Conservation (phyloP, 2,888 invertebrate species). For the Amiota mariae region DNA sequence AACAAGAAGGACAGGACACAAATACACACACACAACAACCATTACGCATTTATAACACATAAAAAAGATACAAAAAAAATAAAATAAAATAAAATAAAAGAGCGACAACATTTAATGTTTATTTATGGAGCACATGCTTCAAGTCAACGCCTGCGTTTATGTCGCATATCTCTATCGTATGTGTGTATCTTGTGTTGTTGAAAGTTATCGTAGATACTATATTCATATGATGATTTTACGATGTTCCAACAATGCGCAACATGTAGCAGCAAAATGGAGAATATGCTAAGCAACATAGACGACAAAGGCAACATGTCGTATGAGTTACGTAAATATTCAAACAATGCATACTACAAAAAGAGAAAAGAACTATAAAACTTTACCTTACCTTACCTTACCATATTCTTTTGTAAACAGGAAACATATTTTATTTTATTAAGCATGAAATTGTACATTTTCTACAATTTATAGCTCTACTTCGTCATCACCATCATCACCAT, state of each 20-base stretch:
- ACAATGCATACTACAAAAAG: background rate
- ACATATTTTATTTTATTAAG: slow-evolving; percentile 11
- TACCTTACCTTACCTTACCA: background rate
- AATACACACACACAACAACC: too few relatives aligned
- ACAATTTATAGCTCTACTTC: background rate
- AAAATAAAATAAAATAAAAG: background rate
- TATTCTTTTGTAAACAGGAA: background rate
- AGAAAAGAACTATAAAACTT: background rate
- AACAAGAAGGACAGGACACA: background rate
- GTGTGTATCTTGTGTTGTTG: background rate
- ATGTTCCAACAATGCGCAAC: slow-evolving; percentile 5
- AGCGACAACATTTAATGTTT: background rate
- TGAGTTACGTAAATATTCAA: background rate
- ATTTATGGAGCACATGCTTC: slow-evolving; percentile 6
- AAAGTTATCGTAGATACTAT: background rate
- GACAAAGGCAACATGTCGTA: slow-evolving; percentile 1
- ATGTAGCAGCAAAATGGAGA: background rate
- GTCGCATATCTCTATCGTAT: too few relatives aligned
- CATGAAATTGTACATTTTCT: slow-evolving; percentile 16
- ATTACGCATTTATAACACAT: slow-evolving; percentile 6
- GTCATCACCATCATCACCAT: background rate
- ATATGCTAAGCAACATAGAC: background rate
- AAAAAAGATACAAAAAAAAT: background rate
- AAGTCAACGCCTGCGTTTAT: background rate
- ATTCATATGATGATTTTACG: background rate